Conservation (phyloP, 2,888 invertebrate genomes). For the Molanna angustata region DNA sequence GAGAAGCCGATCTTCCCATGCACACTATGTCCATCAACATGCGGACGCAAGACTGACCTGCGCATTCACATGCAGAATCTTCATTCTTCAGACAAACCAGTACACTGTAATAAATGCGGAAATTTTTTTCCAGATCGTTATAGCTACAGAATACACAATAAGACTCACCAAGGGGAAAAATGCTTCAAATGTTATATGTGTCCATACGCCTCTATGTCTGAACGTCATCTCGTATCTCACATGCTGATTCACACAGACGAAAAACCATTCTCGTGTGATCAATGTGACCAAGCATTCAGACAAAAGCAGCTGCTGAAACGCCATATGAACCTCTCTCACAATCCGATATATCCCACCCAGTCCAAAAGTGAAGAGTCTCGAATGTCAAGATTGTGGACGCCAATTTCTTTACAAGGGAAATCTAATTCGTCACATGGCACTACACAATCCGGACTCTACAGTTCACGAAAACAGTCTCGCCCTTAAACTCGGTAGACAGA, state of each 20-base stretch:
- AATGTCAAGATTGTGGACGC: conserved; percentile 77
- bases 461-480: conserved; percentile 71
- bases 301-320: conserved; percentile 89
- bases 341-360: conserved; percentile 84
- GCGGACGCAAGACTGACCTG: conserved; percentile 94
- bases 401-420: conserved; percentile 87
- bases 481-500: conserved; percentile 75
- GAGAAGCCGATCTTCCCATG: conserved; percentile 92
- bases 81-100: conserved; percentile 88
- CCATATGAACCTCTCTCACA: conserved; percentile 91
- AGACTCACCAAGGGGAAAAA: conserved; percentile 93
- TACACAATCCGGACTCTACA: conserved; percentile 84
- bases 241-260: conserved; percentile 93
- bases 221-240: conserved; percentile 90
- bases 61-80: conserved; percentile 94
- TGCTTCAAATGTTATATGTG: conserved; percentile 94
- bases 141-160: conserved; percentile 67
- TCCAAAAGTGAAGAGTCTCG: conserved; percentile 86
- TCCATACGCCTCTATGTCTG: conserved; percentile 90
- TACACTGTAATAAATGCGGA: conserved; percentile 90
- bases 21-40: conserved; percentile 94
- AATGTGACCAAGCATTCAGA: conserved; percentile 82
- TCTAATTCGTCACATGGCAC: conserved; percentile 85
- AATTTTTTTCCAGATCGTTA: conserved; percentile 89
- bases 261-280: conserved; percentile 87